These are phyloP conservation scores for Lithobates pipiens DNA, from an alignment of 2,797 vertebrate genomes.

Conservation along the genomic window DNA sequence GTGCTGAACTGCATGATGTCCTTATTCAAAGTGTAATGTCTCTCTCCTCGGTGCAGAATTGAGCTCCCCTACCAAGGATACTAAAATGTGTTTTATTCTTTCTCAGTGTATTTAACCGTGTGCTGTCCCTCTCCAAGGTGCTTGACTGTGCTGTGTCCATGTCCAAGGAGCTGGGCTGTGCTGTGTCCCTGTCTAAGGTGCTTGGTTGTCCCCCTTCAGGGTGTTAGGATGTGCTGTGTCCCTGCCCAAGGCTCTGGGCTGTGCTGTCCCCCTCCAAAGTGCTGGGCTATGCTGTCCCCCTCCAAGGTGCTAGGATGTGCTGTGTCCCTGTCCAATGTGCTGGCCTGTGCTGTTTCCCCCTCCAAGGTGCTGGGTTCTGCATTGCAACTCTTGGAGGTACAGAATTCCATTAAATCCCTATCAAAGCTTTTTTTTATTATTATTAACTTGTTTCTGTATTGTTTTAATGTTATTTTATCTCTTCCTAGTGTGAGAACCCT, in stretches of 20 bases:
- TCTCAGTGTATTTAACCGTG: too few relatives aligned
- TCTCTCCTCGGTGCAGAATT: not conserved
- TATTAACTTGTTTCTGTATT: too few relatives aligned
- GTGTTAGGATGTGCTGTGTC: too few relatives aligned
- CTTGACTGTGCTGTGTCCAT: not conserved
- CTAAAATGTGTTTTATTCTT: too few relatives aligned
- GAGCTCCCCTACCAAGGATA: not conserved
- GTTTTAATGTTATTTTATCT: too few relatives aligned
- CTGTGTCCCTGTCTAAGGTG: not conserved
- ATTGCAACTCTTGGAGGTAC: not conserved
- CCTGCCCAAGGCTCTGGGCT: not conserved
- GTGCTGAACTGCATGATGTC: not conserved
- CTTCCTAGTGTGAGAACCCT: too few relatives aligned
- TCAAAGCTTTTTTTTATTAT: too few relatives aligned
- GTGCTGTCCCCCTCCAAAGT: too few relatives aligned
- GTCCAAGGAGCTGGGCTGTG: accelerated
- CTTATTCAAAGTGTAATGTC: not conserved
- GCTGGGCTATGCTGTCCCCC: too few relatives aligned
- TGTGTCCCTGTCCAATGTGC: slow-evolving; percentile 11
- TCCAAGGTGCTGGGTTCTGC: not conserved
- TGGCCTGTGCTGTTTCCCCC: not conserved
- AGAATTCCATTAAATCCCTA: not conserved
- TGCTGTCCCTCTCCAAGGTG: not conserved
- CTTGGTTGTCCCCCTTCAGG: too few relatives aligned
- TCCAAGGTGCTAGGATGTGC: not conserved